Percentiles rank a stretch among this genome's conserved stretches.
Evolutionary conservation across 2,888 invertebrate species (phyloP).

Genomic region (Drosophila merina): DNA sequence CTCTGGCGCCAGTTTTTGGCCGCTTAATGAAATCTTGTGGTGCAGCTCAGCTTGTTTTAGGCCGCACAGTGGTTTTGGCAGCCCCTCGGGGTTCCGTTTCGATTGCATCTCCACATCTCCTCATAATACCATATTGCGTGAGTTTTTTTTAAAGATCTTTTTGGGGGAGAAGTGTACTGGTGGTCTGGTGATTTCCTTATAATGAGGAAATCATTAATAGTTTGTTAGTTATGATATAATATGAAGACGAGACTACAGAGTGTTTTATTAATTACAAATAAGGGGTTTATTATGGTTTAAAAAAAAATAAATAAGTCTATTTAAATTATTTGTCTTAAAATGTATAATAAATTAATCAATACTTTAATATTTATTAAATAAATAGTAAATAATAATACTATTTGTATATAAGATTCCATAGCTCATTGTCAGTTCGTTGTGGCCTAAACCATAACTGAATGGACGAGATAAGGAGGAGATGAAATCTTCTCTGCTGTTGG

Average conservation of each 20-base stretch:
- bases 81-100: constrained; percentile 51
- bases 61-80: constrained; percentile 57
- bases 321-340: background rate
- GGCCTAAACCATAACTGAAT: constrained; percentile 56
- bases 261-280: background rate
- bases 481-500: constrained; percentile 81
- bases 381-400: background rate
- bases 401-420: constrained; percentile 19
- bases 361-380: background rate
- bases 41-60: constrained; percentile 47
- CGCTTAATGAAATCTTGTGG: constrained; percentile 77
- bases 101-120: constrained; percentile 23
- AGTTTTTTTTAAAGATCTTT: constrained; percentile 34
- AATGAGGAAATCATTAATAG: constrained; percentile 20
- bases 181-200: constrained; percentile 7
- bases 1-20: constrained; percentile 81
- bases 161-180: constrained; percentile 6
- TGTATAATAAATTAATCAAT: background rate
- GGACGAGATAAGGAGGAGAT: constrained; percentile 31
- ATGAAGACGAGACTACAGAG: background rate
- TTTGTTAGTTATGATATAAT: background rate
- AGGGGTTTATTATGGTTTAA: too few relatives aligned
- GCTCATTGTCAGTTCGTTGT: constrained; percentile 69
- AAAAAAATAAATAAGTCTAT: background rate
- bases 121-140: constrained; percentile 38